Evolutionary conservation across 2,113 vertebrate species (phyloP), one percentile per base, ranked within the genome.

Genomic region (Pelusios castaneus): DNA sequence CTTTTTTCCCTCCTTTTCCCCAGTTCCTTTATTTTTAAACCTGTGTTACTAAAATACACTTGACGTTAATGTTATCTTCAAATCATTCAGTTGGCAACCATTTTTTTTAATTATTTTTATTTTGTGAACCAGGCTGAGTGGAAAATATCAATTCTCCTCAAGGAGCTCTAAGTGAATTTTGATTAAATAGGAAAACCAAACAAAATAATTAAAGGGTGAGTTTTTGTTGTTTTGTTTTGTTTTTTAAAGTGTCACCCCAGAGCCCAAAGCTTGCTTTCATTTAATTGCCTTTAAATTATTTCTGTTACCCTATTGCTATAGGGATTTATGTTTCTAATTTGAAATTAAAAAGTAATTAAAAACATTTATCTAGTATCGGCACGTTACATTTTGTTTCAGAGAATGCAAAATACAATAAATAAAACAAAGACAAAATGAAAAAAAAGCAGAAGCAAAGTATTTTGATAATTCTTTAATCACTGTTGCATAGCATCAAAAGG

Each of bases 281-380:
- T 96, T 96, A 97, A 97, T 87, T 96, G 82, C 93, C 70, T 96
- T 97, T 88, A 94, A 97, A 88, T 94, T 96, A 93, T 98, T 96
- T 95, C 41, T 92, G 43, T 73, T 95, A 93, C 31, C 60, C 79
- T 90, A 95, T 92, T 93, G 45, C 94, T 95, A 12, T 78, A 93
- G 87, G 90, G 89, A 95, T 94, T 97, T 96, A 75, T 94, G 54
- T 88, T 82, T 49, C 79, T 89, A 78, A 87, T 93, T 97, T 84
- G 92, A 95, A 96, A 97, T 93, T 96, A 77, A 97, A 97, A 97
- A 95, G 19, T 95, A 97, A 97, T 97, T 97, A 94, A 96, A 70
- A 97, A 94, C 3, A 60, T 5, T 93, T 97, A 97, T 90, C 89
- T 92, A 52, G 3, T n/a, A 89, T 94, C 80, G 89, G 31, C 73